A percentile compares a stretch with the other conserved stretches of the same genome.
These are phyloP conservation scores for Aphis craccivora DNA, from an alignment of 1,140 invertebrate species.

Conservation along the genomic window DNA sequence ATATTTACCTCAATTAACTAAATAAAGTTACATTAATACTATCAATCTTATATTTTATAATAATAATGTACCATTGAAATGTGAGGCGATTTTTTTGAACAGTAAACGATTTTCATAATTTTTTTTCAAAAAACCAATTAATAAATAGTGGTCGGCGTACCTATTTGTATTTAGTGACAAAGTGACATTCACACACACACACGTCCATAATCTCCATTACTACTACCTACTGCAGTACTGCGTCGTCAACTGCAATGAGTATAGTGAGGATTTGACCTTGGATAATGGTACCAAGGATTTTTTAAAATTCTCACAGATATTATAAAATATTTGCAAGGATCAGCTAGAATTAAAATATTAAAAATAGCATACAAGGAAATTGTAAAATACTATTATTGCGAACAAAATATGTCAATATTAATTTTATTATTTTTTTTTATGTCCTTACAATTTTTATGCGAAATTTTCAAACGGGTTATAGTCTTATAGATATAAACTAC, in stretches of 20 bases:
- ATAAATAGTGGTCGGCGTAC: neutral
- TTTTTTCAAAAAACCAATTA: neutral
- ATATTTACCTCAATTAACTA: no score
- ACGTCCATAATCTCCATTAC: neutral
- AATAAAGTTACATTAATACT: neutral
- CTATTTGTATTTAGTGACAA: neutral
- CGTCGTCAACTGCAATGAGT: neutral
- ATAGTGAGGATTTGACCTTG: no score
- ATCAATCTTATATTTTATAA: neutral
- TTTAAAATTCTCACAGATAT: neutral
- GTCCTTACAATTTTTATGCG: neutral
- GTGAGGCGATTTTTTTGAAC: neutral
- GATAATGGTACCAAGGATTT: neutral
- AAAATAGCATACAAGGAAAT: neutral
- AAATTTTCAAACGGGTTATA: no score
- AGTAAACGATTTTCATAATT: neutral
- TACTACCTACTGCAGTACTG: neutral
- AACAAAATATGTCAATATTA: neutral
- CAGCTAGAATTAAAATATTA: neutral
- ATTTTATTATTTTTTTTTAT: neutral
- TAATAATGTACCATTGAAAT: neutral
- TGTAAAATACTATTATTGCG: neutral
- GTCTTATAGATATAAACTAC: no score
- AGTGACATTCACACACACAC: neutral
- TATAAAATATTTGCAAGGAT: neutral